A percentile compares a stretch with the other conserved stretches of the same genome.
These are phyloP conservation scores for Aptenodytes forsteri DNA, from an alignment of 2,113 vertebrate genomes.

Conservation along the genomic window DNA sequence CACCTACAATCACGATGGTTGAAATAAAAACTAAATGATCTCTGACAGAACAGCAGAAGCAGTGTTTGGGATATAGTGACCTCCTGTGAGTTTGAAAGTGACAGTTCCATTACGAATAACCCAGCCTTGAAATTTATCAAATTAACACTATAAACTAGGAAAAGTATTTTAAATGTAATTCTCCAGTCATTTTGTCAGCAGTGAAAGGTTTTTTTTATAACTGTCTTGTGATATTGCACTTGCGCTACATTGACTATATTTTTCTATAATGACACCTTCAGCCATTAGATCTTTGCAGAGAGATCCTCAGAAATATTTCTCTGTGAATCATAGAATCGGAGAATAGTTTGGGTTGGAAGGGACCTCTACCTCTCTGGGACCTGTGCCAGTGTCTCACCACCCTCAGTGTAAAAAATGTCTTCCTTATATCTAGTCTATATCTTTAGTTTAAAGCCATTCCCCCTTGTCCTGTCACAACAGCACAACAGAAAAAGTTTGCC, in stretches of 20 bases:
- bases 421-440: no score
- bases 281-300: not conserved
- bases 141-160: not conserved
- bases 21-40: not conserved
- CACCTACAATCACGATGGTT: not conserved
- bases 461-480: no score
- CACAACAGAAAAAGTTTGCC: no score
- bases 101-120: not conserved
- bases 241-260: not conserved
- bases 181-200: not conserved
- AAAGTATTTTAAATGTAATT: not conserved
- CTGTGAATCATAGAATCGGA: not conserved
- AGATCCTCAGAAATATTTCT: not conserved
- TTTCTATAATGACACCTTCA: not conserved
- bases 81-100: not conserved
- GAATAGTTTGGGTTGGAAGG: no score
- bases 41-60: not conserved
- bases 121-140: not conserved
- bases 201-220: not conserved
- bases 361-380: no score
- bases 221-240: not conserved
- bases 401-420: no score
- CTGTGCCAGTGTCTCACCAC: no score
- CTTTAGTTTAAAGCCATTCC: no score
- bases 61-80: not conserved